These are phyloP conservation scores for Tipula confusa DNA, from an alignment of 2,888 invertebrate genomes.

Conservation along the genomic window DNA sequence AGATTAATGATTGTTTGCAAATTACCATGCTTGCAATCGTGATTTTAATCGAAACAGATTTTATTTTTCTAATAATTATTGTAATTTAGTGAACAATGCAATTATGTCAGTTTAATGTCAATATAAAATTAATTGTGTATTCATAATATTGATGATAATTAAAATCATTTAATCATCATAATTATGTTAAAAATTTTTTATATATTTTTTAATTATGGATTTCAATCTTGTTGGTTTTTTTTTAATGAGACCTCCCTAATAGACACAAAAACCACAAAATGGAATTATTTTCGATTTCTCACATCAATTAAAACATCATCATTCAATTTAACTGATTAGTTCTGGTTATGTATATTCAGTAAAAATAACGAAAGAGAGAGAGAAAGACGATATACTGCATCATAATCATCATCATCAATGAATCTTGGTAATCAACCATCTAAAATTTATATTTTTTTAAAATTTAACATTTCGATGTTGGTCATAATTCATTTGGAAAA, in stretches of 20 bases:
- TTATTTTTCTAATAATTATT: not conserved
- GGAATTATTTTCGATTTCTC: not conserved
- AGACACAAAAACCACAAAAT: not conserved
- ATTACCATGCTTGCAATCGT: not conserved
- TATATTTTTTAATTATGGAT: not conserved
- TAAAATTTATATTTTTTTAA: not conserved
- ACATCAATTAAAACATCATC: constrained; percentile 30
- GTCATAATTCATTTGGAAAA: constrained; percentile 12
- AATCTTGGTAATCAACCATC: constrained; percentile 9
- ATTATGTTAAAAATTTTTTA: not conserved
- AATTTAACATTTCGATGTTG: constrained; percentile 12
- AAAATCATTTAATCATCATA: not conserved
- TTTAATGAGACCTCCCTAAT: not conserved
- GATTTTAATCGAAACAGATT: not conserved
- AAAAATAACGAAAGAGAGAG: too few species aligned
- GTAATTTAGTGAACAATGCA: not conserved
- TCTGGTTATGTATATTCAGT: not conserved
- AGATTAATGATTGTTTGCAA: not conserved
- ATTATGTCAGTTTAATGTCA: not conserved
- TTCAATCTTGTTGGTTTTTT: not conserved
- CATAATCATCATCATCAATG: not conserved
- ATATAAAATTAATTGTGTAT: not conserved
- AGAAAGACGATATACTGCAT: not conserved
- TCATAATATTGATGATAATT: not conserved
- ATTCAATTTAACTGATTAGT: constrained; percentile 26